A percentile compares a stretch with the other conserved stretches of the same genome.
Conservation (phyloP, 2,888 invertebrate genomes). For the Molorchus minor region DNA sequence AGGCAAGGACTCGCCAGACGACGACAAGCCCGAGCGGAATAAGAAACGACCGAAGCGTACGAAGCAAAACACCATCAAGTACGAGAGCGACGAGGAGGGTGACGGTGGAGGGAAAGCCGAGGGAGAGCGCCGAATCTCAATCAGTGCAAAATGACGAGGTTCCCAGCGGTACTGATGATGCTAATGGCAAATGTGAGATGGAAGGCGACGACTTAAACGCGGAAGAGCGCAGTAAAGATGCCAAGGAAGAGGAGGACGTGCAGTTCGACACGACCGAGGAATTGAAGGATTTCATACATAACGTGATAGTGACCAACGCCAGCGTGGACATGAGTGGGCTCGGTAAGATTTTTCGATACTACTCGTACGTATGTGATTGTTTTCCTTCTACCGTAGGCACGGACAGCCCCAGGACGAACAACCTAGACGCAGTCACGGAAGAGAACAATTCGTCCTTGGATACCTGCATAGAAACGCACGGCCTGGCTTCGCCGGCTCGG, state of each 20-base stretch:
- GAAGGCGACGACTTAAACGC: too few relatives aligned
- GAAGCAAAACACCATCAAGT: slow-evolving; percentile 58
- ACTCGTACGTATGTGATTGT: too few relatives aligned
- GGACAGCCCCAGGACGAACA: slow-evolving; percentile 63
- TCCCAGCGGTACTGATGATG: slow-evolving; percentile 30
- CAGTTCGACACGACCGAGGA: slow-evolving; percentile 40
- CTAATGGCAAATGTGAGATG: slow-evolving; percentile 10
- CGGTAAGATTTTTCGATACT: too few relatives aligned
- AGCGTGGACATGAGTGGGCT: slow-evolving; percentile 69
- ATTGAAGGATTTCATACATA: slow-evolving; percentile 62
- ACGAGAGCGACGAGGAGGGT: slow-evolving; percentile 54
- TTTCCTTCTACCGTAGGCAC: slow-evolving; percentile 54
- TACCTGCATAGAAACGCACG: slow-evolving; percentile 62
- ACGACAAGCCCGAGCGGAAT: slow-evolving; percentile 56
- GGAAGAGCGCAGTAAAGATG: background rate
- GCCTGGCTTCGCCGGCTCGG: slow-evolving; percentile 58
- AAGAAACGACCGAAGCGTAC: slow-evolving; percentile 46
- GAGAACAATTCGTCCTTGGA: slow-evolving; percentile 63
- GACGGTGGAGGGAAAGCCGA: slow-evolving; percentile 19
- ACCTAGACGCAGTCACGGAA: slow-evolving; percentile 69
- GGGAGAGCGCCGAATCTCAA: too few relatives aligned
- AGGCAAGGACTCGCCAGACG: slow-evolving; percentile 54
- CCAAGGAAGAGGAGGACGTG: slow-evolving; percentile 21
- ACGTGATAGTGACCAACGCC: slow-evolving; percentile 77
- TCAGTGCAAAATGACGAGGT: slow-evolving; percentile 31